Base-by-base conservation (phyloP, 2,113 vertebrate genomes). In the Bombycilla garrulus region DNA sequence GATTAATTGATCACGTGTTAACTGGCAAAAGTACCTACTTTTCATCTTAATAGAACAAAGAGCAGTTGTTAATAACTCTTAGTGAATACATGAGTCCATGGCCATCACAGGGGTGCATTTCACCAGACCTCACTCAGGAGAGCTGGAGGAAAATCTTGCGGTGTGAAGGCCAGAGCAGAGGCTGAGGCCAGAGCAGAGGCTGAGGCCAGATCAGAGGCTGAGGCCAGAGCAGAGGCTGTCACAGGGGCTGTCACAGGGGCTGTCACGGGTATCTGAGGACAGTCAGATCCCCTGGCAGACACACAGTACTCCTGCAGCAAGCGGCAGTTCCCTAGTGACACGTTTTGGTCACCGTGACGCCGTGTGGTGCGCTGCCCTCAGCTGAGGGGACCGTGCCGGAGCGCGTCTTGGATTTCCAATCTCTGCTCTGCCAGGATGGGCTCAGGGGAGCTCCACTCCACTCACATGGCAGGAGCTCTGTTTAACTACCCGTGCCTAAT, bases 311-410 rank as follows among this genome's bases (percentile, higher is more conserved):
- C 25, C 53, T 1, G 2, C 45, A 54, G 28, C 0, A 42, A 81
- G 38, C 42, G 57, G 12, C 35, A 20, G 12, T 2, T 25, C 56
- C 47, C 16, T 1, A 0, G 15, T 54, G 60, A 35, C 1, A 0
- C 40, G 1, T 35, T 67, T 71, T 60, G 35, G 22, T 66, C 44
- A 5, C 2, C 0, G 10, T 44, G 60, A 15, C 15, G 2, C 33
- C 0, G 38, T 4, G 60, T 17, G 0, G 0, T 28, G 61, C 0
- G 0, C 28, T 47, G 67, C 62, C 62, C 67, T 69, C 29, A 6
- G 74, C 84, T 6, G 47, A 81, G 50, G 15, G 45, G 8, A 0
- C 19, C 1, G 20, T 12, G 72, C 35, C 1, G 0, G 70, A 67
- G 31, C 0, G 0, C 0, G 2, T 7, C 60, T 44, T 57, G 72